These are phyloP conservation scores for Rutpela maculata DNA, from an alignment of 2,888 invertebrate genomes.

Conservation along the genomic window DNA sequence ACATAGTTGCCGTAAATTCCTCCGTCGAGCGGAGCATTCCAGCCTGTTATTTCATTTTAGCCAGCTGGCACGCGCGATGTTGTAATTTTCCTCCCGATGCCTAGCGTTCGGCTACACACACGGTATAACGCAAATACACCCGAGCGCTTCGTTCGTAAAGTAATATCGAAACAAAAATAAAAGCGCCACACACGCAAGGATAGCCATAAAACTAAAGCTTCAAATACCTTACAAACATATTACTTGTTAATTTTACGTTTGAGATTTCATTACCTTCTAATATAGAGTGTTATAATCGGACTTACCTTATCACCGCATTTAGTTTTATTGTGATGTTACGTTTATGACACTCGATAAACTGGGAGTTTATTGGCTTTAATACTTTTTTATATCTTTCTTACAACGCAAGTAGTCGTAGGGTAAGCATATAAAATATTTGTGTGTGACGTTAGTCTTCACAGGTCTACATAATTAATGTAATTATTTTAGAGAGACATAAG, in stretches of 20 bases:
- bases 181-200: too few species aligned
- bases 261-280: constrained; percentile 30
- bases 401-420: not conserved
- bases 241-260: constrained; percentile 32
- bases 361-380: constrained; percentile 10
- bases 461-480: too few species aligned
- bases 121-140: too few species aligned
- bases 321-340: constrained; percentile 27
- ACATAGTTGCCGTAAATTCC: too few species aligned
- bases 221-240: constrained; percentile 19
- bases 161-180: too few species aligned
- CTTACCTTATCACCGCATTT: constrained; percentile 31
- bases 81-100: too few species aligned
- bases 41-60: too few species aligned
- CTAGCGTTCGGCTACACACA: too few species aligned
- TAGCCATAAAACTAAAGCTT: not conserved
- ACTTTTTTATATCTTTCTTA: constrained; percentile 2
- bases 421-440: not conserved
- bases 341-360: constrained; percentile 28
- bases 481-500: not conserved
- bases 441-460: too few species aligned
- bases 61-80: too few species aligned
- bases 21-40: too few species aligned
- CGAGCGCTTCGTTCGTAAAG: too few species aligned
- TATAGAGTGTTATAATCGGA: constrained; percentile 35